Conservation (phyloP, 2,113 vertebrate genomes). For the Gymnorhina tibicen region DNA sequence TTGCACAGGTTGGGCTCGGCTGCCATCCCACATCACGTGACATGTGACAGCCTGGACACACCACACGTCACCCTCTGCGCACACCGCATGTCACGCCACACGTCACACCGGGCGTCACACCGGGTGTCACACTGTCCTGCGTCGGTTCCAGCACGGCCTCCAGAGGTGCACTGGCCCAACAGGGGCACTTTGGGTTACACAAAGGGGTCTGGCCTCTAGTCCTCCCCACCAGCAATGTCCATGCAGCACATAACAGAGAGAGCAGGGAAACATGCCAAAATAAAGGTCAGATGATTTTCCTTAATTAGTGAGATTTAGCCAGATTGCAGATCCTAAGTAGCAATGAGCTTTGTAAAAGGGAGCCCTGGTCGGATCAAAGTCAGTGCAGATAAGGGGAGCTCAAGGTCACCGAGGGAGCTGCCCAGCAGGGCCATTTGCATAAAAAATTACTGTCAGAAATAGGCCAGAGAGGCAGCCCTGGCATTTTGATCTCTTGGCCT, state of each 20-base stretch:
- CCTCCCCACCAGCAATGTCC: neutral
- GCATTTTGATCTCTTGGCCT: constrained; percentile 86
- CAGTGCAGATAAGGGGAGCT: constrained; percentile 77
- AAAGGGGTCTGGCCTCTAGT: neutral
- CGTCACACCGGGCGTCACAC: neutral
- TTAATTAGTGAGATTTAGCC: constrained; percentile 75
- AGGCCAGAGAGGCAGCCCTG: constrained; percentile 75
- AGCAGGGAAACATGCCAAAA: neutral
- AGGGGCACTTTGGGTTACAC: neutral
- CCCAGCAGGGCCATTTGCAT: constrained; percentile 81
- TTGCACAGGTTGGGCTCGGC: neutral
- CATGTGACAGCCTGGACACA: neutral
- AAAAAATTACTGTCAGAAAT: constrained; percentile 82
- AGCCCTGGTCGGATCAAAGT: constrained; percentile 76
- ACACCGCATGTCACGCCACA: too few species aligned
- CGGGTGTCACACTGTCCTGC: accelerated
- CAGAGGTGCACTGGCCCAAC: neutral
- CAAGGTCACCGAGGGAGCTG: constrained; percentile 83
- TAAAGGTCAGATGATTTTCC: constrained; percentile 54
- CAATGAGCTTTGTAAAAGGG: constrained; percentile 71
- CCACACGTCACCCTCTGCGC: neutral
- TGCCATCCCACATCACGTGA: neutral
- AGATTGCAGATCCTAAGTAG: constrained; percentile 67
- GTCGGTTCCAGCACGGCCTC: accelerated
- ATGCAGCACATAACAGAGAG: neutral